Percentiles rank a stretch among this genome's conserved stretches.
These are phyloP conservation scores for Calephelis nemesis DNA, from an alignment of 1,140 invertebrate species.

Conservation along the genomic window DNA sequence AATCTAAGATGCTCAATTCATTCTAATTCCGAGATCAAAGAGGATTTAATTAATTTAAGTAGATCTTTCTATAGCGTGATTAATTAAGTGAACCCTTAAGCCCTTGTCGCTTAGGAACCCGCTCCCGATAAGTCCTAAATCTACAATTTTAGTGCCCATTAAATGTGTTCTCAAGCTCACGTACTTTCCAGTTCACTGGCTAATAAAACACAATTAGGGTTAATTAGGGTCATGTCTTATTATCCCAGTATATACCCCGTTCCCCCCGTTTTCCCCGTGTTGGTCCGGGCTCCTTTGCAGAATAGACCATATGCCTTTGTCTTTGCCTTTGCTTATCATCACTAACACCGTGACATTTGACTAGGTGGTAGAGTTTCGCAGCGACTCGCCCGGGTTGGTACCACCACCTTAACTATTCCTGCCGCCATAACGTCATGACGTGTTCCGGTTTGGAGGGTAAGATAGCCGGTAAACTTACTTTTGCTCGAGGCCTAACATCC, in stretches of 20 bases:
- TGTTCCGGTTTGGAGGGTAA: too few relatives aligned
- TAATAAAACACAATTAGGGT: conserved; percentile 6
- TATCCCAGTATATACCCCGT: not conserved
- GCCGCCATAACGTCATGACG: too few relatives aligned
- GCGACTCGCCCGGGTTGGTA: too few relatives aligned
- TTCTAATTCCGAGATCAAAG: not conserved
- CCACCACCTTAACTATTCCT: too few relatives aligned
- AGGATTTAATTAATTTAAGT: conserved; percentile 2
- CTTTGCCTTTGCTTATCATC: too few relatives aligned
- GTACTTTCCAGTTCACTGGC: conserved; percentile 5
- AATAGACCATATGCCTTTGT: too few relatives aligned
- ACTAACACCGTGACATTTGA: too few relatives aligned
- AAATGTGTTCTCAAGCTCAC: not conserved
- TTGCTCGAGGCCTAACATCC: too few relatives aligned
- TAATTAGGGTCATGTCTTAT: not conserved
- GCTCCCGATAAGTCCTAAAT: conserved; percentile 7
- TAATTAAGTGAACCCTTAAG: conserved; percentile 11
- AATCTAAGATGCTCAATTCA: not conserved
- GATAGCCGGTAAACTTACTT: too few relatives aligned
- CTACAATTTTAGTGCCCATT: conserved; percentile 9
- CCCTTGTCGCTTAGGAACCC: not conserved
- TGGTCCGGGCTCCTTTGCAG: too few relatives aligned
- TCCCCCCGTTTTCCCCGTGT: too few relatives aligned
- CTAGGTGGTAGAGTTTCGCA: too few relatives aligned
- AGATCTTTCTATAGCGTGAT: conserved; percentile 2